Evolutionary conservation across 2,888 invertebrate genomes (phyloP), one percentile per base, ranked within the genome.

Genomic region (Eupithecia tripunctaria): DNA sequence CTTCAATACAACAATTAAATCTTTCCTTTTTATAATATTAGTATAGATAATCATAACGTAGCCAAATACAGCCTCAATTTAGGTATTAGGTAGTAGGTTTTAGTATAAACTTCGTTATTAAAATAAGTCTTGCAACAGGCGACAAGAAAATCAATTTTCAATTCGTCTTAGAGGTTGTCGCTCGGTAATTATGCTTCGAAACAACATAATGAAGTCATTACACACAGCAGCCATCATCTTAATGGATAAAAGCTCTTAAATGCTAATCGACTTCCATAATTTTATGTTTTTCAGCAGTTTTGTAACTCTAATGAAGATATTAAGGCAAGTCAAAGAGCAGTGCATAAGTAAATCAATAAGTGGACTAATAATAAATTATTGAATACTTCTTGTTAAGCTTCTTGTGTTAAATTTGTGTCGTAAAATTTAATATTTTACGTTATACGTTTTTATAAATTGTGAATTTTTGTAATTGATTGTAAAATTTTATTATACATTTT

Each of bases 161-260:
- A 81, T 80, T 68, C 27, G 63, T 81, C 79, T 81, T 78, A 78
- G 79, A 80, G 76, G 78, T 78, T 79, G 77, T 80, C 79, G 78
- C 79, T 76, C 76, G 76, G 76, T 79, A 81, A 84, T 88, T 85
- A 86, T 78, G 73, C 78, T 74, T 82, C 80, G 78, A 81, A 85
- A 86, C 84, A 85, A 85, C 83, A 80, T 89, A 89, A 93, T 94
- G 88, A 92, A 92, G 91, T 84, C 88, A 87, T 87, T 86, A 89
- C 81, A 86, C 82, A 81, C 63, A 84, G 81, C 71, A 85, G 77
- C 87, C 90, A 92, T 90, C 89, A 87, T 75, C 83, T 76, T 92
- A 93, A 93, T 93, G 93, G 91, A 88, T 86, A 87, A 92, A 92
- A 86, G 88, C 91, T 92, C 88, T 93, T 91, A 92, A 91, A 91